A percentile compares a stretch with the other conserved stretches of the same genome.
phyloP scores from a whole-genome alignment of 2,797 vertebrate genomes.

The Macropodus opercularis region DNA sequence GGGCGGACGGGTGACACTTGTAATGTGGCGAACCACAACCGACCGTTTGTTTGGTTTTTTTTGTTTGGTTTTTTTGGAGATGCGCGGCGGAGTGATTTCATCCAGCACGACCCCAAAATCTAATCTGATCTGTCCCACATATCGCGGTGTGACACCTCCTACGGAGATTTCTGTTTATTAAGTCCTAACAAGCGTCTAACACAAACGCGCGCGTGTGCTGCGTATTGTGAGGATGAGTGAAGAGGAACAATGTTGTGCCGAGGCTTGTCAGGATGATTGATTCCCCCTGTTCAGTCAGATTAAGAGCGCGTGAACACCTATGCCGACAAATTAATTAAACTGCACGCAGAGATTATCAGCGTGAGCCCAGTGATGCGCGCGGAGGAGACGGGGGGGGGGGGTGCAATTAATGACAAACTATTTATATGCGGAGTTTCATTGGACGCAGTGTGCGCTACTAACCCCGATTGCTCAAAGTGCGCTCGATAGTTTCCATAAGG shows the following conservation, averaged over 20 bases:
- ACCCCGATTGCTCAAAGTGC: constrained; percentile 20
- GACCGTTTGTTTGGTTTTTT: background rate
- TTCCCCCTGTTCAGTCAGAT: constrained; percentile 43
- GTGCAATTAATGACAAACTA: constrained; percentile 37
- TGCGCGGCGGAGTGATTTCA: constrained; percentile 46
- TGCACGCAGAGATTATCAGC: constrained; percentile 20
- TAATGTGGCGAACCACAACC: background rate
- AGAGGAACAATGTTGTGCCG: constrained; percentile 6
- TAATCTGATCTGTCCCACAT: constrained; percentile 52
- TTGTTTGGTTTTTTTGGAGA: constrained; percentile 39
- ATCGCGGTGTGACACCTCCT: constrained; percentile 8
- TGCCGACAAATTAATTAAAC: constrained; percentile 37
- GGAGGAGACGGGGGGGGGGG: background rate
- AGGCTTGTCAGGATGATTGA: constrained; percentile 49
- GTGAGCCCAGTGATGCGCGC: background rate
- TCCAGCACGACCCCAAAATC: constrained; percentile 20
- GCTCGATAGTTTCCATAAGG: constrained; percentile 45
- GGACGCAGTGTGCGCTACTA: background rate
- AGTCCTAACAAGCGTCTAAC: constrained; percentile 8
- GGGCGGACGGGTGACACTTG: constrained; percentile 15
- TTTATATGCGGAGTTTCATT: constrained; percentile 24
- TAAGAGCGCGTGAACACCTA: constrained; percentile 32
- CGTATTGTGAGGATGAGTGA: background rate
- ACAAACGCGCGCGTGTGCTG: constrained; percentile 13
- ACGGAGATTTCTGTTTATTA: constrained; percentile 19